A percentile compares a stretch with the other conserved stretches of the same genome.
Evolutionary conservation across 2,113 vertebrate genomes (phyloP).

Genomic region (Riparia riparia): DNA sequence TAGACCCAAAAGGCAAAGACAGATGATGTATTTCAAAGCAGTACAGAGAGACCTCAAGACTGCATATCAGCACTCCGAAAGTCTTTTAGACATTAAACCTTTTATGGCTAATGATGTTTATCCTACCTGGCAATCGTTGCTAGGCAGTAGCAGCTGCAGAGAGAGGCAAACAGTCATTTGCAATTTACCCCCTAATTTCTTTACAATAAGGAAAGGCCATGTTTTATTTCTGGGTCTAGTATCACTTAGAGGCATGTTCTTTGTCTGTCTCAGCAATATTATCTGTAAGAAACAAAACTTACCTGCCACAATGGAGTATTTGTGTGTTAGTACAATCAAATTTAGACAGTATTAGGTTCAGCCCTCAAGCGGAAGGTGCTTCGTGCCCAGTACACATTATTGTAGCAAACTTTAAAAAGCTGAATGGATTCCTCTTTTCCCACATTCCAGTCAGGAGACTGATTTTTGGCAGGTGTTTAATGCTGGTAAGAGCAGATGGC

Average conservation of each 20-base stretch:
- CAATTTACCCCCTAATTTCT: slow-evolving; percentile 42
- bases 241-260: not conserved
- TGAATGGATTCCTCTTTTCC: not conserved
- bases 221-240: slow-evolving; percentile 4
- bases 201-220: slow-evolving; percentile 19
- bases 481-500: not conserved
- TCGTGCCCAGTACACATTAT: not conserved
- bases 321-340: not conserved
- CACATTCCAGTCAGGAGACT: not conserved
- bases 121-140: slow-evolving; percentile 19
- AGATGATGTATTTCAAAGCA: not conserved
- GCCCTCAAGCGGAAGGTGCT: not conserved
- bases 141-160: slow-evolving; percentile 2
- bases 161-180: slow-evolving; percentile 47
- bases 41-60: not conserved
- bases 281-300: not conserved
- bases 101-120: slow-evolving; percentile 30
- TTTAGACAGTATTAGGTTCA: not conserved
- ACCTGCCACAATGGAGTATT: not conserved
- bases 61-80: not conserved
- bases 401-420: not conserved
- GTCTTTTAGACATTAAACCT: not conserved
- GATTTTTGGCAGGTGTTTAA: not conserved
- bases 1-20: not conserved
- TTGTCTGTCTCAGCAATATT: not conserved